Base-by-base conservation (phyloP, 2,888 invertebrate genomes). In the Glaucopsyche alexis region DNA sequence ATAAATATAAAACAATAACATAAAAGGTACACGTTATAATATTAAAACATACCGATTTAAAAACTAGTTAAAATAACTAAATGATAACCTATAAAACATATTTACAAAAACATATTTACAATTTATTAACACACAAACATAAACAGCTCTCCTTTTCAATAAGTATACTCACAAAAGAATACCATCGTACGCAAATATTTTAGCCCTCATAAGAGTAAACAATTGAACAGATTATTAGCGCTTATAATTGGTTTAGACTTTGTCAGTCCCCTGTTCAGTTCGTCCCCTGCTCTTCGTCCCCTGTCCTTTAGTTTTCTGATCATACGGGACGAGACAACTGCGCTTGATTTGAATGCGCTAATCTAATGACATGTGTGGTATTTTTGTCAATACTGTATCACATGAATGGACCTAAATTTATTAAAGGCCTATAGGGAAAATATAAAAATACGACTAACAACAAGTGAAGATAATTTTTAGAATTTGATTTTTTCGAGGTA, bases 221-320 rank as follows among this genome's bases (percentile, higher is more conserved):
- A 87, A 87, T 84, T 79, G 84, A 78, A 76, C 79, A 83, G 87
- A 88, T 90, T 90, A 88, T 86, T 85, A 83, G 86, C 85, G 87
- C 83, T 81, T 83, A 84, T 89, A 90, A 90, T 91, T 89, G 90
- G 89, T 87, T 90, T 87, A 88, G 82, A 84, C 84, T 81, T 29
- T 14, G 60, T 80, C 84, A 76, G 79, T 82, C 81, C 83, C 82
- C 81, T 71, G 60, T 70, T 14, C 71, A 6, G 40, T 55, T 78
- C 78, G 55, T 38, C 71, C 75, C 60, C 38, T 52, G 50, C 14
- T 14, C 50, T 52, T 29, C 29, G 29, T 29, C 29, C 29, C 29
- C 29, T 29, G 29, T 29, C 29, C 29, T 29, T 29, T 29, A 29
- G 29, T 29, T n/a, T 16, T 4, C 52, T 55, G 29, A 60, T 60